Evolutionary conservation across 2,113 vertebrate species (phyloP).

Genomic region (Hippocampus zosterae): DNA sequence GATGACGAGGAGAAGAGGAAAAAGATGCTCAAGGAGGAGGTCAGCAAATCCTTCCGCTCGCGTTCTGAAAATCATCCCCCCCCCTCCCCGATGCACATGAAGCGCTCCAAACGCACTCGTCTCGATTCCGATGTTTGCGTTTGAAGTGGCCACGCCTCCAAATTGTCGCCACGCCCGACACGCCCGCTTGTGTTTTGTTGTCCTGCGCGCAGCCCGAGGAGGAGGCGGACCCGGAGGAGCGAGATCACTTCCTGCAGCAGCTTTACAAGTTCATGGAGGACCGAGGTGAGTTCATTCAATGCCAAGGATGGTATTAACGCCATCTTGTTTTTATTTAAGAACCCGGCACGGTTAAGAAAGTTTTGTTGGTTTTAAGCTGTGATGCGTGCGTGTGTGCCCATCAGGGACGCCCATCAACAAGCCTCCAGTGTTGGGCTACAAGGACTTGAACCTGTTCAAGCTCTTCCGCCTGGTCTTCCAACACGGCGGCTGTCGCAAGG

Average conservation of each 20-base stretch:
- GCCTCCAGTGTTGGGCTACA: constrained; percentile 95
- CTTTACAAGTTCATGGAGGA: constrained; percentile 99
- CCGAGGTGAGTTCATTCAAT: constrained; percentile 77
- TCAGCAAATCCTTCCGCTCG: constrained; percentile 2
- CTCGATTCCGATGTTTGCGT: too few relatives aligned
- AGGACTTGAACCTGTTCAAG: constrained; percentile 98
- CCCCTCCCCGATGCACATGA: too few relatives aligned
- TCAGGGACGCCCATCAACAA: constrained; percentile 98
- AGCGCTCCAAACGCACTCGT: too few relatives aligned
- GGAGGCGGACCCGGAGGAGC: constrained; percentile 93
- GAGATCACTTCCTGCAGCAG: constrained; percentile 96
- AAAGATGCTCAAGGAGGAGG: constrained; percentile 62
- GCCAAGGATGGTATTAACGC: too few relatives aligned
- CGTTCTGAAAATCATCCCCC: too few relatives aligned
- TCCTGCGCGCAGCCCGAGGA: constrained; percentile 80
- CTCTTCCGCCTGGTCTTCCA: constrained; percentile 92
- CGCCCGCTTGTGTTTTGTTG: too few relatives aligned
- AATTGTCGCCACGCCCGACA: too few relatives aligned
- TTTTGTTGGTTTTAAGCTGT: not conserved
- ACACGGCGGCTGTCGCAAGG: constrained; percentile 91
- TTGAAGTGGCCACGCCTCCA: too few relatives aligned
- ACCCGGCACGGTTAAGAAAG: too few relatives aligned
- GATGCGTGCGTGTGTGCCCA: not conserved
- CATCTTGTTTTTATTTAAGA: not conserved
- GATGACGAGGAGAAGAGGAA: constrained; percentile 69